Percentiles rank a stretch among this genome's conserved stretches.
phyloP scores from a whole-genome alignment of 2,888 invertebrate genomes.

The Pediacus dermestoides region DNA sequence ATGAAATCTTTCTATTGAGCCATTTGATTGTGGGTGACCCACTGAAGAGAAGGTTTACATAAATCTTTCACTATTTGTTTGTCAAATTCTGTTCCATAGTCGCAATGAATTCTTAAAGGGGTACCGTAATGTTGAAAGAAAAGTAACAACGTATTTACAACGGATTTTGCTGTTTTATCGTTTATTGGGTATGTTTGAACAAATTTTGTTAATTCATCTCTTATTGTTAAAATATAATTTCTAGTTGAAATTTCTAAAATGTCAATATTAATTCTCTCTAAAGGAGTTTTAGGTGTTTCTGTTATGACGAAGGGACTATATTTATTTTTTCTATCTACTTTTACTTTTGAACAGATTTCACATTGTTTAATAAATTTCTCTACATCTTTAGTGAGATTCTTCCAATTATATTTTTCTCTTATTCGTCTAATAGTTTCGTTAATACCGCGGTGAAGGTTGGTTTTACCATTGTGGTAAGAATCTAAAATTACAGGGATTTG shows the following conservation, averaged over 20 bases:
- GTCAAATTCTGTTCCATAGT: no score
- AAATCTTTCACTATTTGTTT: no score
- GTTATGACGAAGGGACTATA: conserved; percentile 12
- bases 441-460: conserved; percentile 15
- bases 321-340: no score
- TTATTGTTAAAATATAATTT: no score
- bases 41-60: no score
- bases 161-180: no score
- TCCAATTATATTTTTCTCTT: conserved; percentile 19
- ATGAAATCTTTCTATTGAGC: conserved; percentile 16
- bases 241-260: conserved; percentile 15
- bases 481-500: conserved; percentile 8
- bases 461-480: conserved; percentile 15
- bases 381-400: conserved; percentile 12
- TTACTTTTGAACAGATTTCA: no score
- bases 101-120: no score
- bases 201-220: no score
- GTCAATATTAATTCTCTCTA: conserved; percentile 16
- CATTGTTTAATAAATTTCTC: conserved; percentile 7
- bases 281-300: conserved; percentile 13
- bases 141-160: no score
- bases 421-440: conserved; percentile 18
- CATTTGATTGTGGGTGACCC: conserved; percentile 9
- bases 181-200: no score
- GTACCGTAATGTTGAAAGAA: no score